phyloP scores from a whole-genome alignment of 1,140 invertebrate genomes.

The Drosophila kohkoa region DNA sequence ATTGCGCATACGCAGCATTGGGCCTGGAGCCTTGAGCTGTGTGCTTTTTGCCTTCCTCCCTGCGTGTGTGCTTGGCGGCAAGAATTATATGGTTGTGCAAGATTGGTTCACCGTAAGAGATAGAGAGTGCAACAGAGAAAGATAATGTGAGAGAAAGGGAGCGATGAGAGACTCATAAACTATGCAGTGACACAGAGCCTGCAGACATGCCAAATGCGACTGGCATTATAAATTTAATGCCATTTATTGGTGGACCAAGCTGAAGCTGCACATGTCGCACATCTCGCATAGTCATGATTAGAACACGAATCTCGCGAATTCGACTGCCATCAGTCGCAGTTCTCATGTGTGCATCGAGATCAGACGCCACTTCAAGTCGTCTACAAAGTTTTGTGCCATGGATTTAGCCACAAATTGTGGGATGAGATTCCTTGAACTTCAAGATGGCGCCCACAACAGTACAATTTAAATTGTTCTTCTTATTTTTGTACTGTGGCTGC shows the following conservation, averaged over 20 bases:
- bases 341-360: conserved; percentile 1
- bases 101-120: conserved; percentile 3
- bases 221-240: conserved; percentile 43
- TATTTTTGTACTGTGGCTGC: conserved; percentile 15
- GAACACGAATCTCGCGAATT: neutral
- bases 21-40: neutral
- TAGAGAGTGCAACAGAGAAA: neutral
- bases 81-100: conserved; percentile 20
- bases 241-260: conserved; percentile 40
- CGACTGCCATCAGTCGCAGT: neutral
- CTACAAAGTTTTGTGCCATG: conserved; percentile 25
- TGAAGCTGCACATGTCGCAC: neutral
- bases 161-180: conserved; percentile 20
- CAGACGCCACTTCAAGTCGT: conserved; percentile 24
- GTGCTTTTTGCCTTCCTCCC: neutral
- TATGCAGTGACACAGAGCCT: conserved; percentile 16
- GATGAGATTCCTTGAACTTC: conserved; percentile 14
- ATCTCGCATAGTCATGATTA: conserved; percentile 13
- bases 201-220: conserved; percentile 23
- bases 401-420: conserved; percentile 2
- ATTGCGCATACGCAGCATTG: conserved; percentile 62
- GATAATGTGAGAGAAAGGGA: neutral
- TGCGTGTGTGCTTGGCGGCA: conserved; percentile 5
- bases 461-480: conserved; percentile 3
- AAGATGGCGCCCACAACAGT: conserved; percentile 23